Percentiles rank a stretch among this genome's conserved stretches.
phyloP scores from a whole-genome alignment of 1,140 invertebrate genomes.

The Ostrea denselamellosa region DNA sequence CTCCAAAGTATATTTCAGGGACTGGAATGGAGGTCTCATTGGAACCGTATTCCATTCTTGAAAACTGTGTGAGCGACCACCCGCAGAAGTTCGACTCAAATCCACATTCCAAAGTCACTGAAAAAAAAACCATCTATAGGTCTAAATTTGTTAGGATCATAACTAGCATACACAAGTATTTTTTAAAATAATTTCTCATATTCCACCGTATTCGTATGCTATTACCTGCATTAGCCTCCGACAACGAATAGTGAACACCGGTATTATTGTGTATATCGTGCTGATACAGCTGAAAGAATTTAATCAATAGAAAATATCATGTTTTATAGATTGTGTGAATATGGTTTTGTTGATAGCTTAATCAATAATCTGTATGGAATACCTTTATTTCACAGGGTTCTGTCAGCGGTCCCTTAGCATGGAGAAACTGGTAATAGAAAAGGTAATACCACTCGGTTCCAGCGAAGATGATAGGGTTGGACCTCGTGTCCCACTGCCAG shows the following conservation, averaged over 20 bases:
- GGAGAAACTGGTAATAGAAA: not conserved
- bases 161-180: not conserved
- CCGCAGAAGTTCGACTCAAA: not conserved
- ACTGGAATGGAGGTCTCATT: not conserved
- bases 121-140: not conserved
- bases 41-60: not conserved
- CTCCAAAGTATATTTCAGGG: not conserved
- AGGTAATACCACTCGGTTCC: not conserved
- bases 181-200: not conserved
- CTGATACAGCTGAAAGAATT: not conserved
- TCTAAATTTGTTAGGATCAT: not conserved
- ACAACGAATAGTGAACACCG: not conserved
- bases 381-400: constrained; percentile 30
- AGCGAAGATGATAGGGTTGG: not conserved
- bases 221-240: not conserved
- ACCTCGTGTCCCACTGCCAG: not conserved
- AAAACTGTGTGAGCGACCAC: not conserved
- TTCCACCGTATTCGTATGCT: not conserved
- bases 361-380: not conserved
- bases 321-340: not conserved
- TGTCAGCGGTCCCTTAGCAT: constrained; percentile 20
- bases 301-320: not conserved
- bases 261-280: not conserved
- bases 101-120: not conserved
- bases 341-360: not conserved